phyloP scores from a whole-genome alignment of 2,888 invertebrate genomes.

The Mythimna vitellina region DNA sequence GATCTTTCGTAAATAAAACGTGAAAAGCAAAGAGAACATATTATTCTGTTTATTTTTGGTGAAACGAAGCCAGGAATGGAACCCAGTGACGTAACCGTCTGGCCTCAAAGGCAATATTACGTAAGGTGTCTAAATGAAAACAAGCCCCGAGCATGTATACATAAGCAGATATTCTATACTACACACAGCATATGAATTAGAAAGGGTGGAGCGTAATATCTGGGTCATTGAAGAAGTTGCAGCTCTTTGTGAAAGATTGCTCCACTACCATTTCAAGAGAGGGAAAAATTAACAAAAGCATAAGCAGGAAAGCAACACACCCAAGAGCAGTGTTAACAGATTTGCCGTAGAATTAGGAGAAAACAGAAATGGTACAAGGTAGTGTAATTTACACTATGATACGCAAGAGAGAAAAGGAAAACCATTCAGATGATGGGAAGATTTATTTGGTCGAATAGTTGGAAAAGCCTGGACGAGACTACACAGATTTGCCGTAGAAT shows the following conservation, averaged over 20 bases:
- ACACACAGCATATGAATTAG: constrained; percentile 5
- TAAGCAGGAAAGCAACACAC: too few species aligned
- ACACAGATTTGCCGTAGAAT: too few species aligned
- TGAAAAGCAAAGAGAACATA: background rate
- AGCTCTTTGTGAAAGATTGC: background rate
- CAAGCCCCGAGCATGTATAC: constrained; percentile 4
- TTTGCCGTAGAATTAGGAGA: too few species aligned
- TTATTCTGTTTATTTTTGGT: constrained; percentile 5
- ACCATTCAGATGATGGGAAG: too few species aligned
- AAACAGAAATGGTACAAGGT: too few species aligned
- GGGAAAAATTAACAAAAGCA: too few species aligned
- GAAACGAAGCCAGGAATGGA: background rate
- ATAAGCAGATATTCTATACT: constrained; percentile 2
- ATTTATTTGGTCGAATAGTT: too few species aligned
- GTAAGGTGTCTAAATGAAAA: constrained; percentile 32
- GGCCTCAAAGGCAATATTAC: constrained; percentile 45
- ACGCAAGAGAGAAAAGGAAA: too few species aligned
- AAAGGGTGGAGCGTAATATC: constrained; percentile 13
- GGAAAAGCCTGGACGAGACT: too few species aligned
- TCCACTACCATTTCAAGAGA: background rate
- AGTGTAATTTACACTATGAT: too few species aligned
- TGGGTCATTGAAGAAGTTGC: constrained; percentile 15
- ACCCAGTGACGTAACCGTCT: constrained; percentile 14
- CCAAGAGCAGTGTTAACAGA: too few species aligned
- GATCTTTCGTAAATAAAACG: background rate